These are phyloP conservation scores for Enhydra lutris DNA, from an alignment of 2,113 vertebrate species.

Conservation along the genomic window DNA sequence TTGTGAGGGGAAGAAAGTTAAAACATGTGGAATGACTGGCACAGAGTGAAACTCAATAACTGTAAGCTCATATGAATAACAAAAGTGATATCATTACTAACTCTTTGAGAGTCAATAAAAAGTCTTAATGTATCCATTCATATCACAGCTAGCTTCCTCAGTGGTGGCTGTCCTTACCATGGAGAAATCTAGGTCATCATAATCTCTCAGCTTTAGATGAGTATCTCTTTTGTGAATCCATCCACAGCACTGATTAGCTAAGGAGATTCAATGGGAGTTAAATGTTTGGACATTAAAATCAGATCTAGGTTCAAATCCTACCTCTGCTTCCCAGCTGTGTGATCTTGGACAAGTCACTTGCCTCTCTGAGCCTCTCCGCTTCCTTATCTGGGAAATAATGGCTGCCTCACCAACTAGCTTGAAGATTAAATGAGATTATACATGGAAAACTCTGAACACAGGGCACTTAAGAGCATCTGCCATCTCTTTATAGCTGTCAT, in stretches of 20 bases:
- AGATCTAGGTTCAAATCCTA: neutral
- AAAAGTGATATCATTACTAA: neutral
- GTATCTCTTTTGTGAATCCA: neutral
- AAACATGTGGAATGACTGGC: neutral
- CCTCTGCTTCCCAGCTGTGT: neutral
- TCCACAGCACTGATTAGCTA: neutral
- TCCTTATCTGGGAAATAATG: neutral
- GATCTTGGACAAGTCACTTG: neutral
- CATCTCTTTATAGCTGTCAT: conserved; percentile 33
- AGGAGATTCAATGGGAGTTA: neutral
- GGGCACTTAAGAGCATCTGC: conserved; percentile 29
- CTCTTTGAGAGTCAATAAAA: neutral
- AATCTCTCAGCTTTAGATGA: neutral
- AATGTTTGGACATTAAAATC: neutral
- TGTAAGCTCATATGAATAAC: neutral
- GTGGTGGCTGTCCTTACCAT: neutral
- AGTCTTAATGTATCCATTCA: neutral
- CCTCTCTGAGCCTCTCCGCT: neutral
- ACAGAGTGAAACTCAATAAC: neutral
- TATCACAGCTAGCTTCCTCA: neutral
- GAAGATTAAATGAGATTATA: neutral
- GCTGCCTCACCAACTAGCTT: neutral
- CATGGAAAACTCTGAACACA: neutral
- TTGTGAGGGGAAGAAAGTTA: neutral
- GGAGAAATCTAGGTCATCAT: neutral